Evolutionary conservation across 2,888 invertebrate genomes (phyloP), one percentile per base, ranked within the genome.

Genomic region (Dysmachus trigonus): DNA sequence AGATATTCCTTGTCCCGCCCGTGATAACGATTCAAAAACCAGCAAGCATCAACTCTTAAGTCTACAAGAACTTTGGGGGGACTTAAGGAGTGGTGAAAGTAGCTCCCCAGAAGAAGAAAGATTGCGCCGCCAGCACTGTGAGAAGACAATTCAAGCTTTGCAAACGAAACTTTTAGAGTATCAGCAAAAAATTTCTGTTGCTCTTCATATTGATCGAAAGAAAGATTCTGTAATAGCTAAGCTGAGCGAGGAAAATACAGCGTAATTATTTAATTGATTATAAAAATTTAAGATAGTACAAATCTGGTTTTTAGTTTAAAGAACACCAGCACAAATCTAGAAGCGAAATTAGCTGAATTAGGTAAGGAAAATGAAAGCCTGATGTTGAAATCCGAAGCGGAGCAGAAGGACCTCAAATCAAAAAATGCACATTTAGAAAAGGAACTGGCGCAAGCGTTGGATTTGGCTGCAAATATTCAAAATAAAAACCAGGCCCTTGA

Each of bases 161-260:
- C 97, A 97, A 90, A 94, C 94, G 88, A 95, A 95, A 88, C 91
- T 95, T 81, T 91, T 97, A 33, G 96, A 97, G 88, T 95, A 96
- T 88, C 96, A 97, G 90, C 96, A 97, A 90, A 95, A 95, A 89
- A 90, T 97, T 35, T 95, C 96, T 0, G 96, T 97, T 0, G 97
- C 97, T 0, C 91, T 96, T 5, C 94, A 95, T 90, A 95, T 97
- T 0, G 97, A 97, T 90, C 94, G 94, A 85, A 94, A 95, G 0
- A 97, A 97, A 90, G 96, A 96, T 89, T 91, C 93, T 0, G 95
- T 95, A 0, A 94, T 97, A 85, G 89, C 92, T 3, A 95, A 94
- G 89, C 93, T 96, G 71, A 94, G 95, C 86, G 94, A 94, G 15
- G 94, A 95, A 0, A 62, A 27, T 8, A 22, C 2, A 3, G 62